These are phyloP conservation scores for Eupithecia subfuscata DNA, from an alignment of 2,888 invertebrate genomes.

Conservation along the genomic window DNA sequence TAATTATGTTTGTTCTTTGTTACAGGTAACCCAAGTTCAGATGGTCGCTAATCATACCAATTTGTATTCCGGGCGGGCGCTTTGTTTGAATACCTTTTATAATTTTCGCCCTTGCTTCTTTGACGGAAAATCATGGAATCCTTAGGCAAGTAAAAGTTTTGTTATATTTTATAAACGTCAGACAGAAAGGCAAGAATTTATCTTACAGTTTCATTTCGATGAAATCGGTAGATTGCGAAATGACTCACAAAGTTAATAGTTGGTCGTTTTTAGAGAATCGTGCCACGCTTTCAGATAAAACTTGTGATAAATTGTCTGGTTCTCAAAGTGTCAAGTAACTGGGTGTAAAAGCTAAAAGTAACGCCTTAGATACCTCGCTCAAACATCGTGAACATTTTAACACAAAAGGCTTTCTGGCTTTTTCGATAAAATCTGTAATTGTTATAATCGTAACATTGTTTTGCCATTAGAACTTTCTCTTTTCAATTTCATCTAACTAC, in stretches of 20 bases:
- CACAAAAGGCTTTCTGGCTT: constrained; percentile 27
- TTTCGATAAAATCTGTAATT: constrained; percentile 42
- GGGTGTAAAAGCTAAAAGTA: not conserved
- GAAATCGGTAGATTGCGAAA: constrained; percentile 4
- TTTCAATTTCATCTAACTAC: constrained; percentile 32
- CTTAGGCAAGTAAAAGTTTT: constrained; percentile 6
- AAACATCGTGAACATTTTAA: constrained; percentile 42
- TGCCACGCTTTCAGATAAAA: constrained; percentile 27
- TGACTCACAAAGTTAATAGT: constrained; percentile 5
- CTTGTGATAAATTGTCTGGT: constrained; percentile 24
- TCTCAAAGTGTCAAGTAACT: constrained; percentile 15
- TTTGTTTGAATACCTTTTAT: constrained; percentile 31
- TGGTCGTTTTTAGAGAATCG: constrained; percentile 10
- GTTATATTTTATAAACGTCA: not conserved
- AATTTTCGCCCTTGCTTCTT: constrained; percentile 18
- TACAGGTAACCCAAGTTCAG: constrained; percentile 40
- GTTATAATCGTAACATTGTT: constrained; percentile 38
- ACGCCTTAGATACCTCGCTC: constrained; percentile 26
- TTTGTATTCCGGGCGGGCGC: constrained; percentile 30
- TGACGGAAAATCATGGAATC: constrained; percentile 6
- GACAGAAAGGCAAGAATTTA: not conserved
- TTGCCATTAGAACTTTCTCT: constrained; percentile 42
- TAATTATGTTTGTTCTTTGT: constrained; percentile 41
- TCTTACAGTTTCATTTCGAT: not conserved
- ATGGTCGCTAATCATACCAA: constrained; percentile 22